Percentiles rank a stretch among this genome's conserved stretches.
Evolutionary conservation across 2,797 vertebrate species (phyloP).

Genomic region (Anguilla marmorata): DNA sequence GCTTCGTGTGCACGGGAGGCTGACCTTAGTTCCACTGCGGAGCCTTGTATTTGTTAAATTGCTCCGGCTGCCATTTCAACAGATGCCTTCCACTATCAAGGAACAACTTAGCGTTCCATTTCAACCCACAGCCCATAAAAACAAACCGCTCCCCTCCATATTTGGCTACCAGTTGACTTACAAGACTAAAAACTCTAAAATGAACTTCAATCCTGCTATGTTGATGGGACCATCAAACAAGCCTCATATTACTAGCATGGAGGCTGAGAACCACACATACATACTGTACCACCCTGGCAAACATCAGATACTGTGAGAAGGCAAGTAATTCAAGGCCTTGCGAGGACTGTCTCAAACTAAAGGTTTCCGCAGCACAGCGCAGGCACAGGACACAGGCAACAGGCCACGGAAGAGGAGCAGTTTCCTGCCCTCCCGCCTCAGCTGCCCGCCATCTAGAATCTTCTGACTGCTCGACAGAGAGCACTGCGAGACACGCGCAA

Average conservation of each 20-base stretch:
- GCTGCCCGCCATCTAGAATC: not conserved
- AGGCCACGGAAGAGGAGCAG: constrained; percentile 12
- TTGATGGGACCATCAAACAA: not conserved
- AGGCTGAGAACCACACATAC: not conserved
- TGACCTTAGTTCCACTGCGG: not conserved
- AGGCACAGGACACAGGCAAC: constrained; percentile 3
- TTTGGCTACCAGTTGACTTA: not conserved
- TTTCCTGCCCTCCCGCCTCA: constrained; percentile 8
- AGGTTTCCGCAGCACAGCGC: not conserved
- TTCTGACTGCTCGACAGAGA: not conserved
- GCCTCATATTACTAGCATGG: not conserved
- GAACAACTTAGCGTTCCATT: not conserved
- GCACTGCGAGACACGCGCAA: not conserved
- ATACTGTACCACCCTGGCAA: not conserved
- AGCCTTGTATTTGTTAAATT: not conserved
- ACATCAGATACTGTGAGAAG: not conserved
- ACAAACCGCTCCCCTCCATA: not conserved
- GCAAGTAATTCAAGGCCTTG: not conserved
- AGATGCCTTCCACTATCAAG: not conserved
- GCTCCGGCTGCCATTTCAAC: no score
- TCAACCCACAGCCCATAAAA: not conserved
- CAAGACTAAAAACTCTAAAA: not conserved
- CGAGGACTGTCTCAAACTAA: not conserved
- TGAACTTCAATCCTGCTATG: no score
- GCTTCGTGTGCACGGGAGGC: not conserved